Base-by-base conservation (phyloP, 2,797 vertebrate species). In the Pangasius sanitwongsei region DNA sequence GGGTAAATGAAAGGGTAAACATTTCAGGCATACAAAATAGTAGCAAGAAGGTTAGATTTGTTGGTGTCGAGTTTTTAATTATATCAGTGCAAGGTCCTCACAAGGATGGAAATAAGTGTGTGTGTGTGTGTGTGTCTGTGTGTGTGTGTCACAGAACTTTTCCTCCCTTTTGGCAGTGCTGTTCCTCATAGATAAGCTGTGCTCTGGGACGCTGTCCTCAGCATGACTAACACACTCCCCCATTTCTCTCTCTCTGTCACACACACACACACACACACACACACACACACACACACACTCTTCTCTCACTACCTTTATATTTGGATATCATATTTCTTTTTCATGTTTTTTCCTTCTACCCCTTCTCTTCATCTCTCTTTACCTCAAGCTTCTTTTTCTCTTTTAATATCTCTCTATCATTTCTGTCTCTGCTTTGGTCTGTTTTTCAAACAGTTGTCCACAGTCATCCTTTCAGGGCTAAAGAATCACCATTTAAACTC, bases 131-230 rank as follows among this genome's bases (percentile, higher is more conserved):
- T 41, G 37, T 41, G 84, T 75, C 15, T 75, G 20, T 48, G 41
- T 50, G 74, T 77, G 74, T 77, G 75, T 77, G 74, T 77, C 34
- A 84, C 48, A 55, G 85, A 84, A 87, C 83, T 89, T 87, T 87
- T 86, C 78, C 57, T 89, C 77, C 89, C 90, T 90, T 83, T 88
- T 91, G 89, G 92, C 92, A 90, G 81, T 82, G 84, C 90, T 93
- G 92, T 80, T 92, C 89, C 90, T 87, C 53, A 63, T 87, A 90
- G 92, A 93, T 93, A 92, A 91, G 90, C 90, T 77, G 74, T 89
- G 78, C 90, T 75, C 70, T 77, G 78, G 89, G 85, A 91, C 87
- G 85, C 90, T 88, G 87, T 77, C 81, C 88, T 88, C 85, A 80
- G 91, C 91, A 88, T 91, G 89, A 91, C 92, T 91, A 92, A 93